A percentile compares a stretch with the other conserved stretches of the same genome.
These are phyloP conservation scores for Baronia brevicornis DNA, from an alignment of 2,888 invertebrate genomes.

Conservation along the genomic window DNA sequence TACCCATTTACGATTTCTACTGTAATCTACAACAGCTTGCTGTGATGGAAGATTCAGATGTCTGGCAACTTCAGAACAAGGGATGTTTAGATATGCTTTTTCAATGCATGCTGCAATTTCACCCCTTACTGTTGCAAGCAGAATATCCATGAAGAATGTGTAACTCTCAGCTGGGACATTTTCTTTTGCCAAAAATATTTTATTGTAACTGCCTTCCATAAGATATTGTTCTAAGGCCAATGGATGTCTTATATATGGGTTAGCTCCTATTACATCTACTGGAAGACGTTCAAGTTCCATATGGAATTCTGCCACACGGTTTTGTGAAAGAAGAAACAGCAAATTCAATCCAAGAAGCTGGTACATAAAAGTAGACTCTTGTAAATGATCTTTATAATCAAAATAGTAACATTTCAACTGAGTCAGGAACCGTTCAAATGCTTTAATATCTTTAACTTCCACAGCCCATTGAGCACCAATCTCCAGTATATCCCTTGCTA, in stretches of 20 bases:
- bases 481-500: constrained; percentile 94
- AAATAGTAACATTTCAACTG: constrained; percentile 98
- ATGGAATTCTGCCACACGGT: constrained; percentile 98
- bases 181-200: constrained; percentile 92
- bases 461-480: constrained; percentile 98
- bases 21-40: constrained; percentile 86
- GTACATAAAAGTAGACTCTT: constrained; percentile 95
- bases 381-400: constrained; percentile 87
- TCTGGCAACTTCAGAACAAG: constrained; percentile 89
- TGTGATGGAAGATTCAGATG: constrained; percentile 89
- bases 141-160: constrained; percentile 96
- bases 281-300: constrained; percentile 96
- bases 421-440: constrained; percentile 98
- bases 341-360: constrained; percentile 96
- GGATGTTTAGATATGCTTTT: constrained; percentile 94
- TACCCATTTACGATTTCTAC: constrained; percentile 92
- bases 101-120: constrained; percentile 98
- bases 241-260: constrained; percentile 95
- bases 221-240: constrained; percentile 97
- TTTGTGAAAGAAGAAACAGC: constrained; percentile 94
- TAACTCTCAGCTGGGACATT: constrained; percentile 98
- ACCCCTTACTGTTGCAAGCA: constrained; percentile 94
- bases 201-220: constrained; percentile 99
- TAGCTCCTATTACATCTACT: constrained; percentile 91
- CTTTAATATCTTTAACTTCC: constrained; percentile 91